Conservation (phyloP, 2,797 vertebrate species). For the Melanotaenia trifasciata region DNA sequence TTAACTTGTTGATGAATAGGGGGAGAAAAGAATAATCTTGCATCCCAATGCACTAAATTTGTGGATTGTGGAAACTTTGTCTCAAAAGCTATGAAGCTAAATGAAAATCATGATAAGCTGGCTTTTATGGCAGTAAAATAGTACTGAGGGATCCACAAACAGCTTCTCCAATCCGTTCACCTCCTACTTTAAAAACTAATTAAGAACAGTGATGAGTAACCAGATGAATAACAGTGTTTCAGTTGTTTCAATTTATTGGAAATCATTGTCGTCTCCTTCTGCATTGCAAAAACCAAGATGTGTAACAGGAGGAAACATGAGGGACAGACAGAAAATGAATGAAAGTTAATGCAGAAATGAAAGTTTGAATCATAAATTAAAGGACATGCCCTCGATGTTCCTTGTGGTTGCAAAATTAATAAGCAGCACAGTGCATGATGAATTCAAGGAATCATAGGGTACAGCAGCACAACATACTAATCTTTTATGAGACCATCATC, state of each 20-base stretch:
- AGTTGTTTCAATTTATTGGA: neutral
- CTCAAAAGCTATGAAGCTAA: conserved; percentile 29
- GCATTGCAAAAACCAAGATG: conserved; percentile 9
- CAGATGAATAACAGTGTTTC: neutral
- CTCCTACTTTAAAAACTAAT: neutral
- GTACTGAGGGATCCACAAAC: neutral
- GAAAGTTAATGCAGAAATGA: conserved; percentile 13
- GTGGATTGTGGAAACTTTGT: conserved; percentile 26
- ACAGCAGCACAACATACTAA: neutral
- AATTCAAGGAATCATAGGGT: neutral
- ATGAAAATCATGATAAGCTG: conserved; percentile 32
- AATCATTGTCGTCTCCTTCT: neutral
- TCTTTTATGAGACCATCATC: neutral
- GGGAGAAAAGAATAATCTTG: neutral
- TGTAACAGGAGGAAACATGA: neutral
- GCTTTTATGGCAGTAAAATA: conserved; percentile 40
- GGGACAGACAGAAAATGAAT: neutral
- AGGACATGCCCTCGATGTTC: neutral
- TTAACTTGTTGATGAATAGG: conserved; percentile 25
- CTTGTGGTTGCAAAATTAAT: conserved; percentile 17
- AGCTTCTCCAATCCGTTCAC: neutral
- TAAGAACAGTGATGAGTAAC: neutral
- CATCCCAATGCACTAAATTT: conserved; percentile 2
- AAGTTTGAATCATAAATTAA: conserved; percentile 35
- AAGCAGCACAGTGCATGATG: neutral